Evolutionary conservation across 2,113 vertebrate genomes (phyloP), one percentile per base, ranked within the genome.

Genomic region (Kryptolebias marmoratus): DNA sequence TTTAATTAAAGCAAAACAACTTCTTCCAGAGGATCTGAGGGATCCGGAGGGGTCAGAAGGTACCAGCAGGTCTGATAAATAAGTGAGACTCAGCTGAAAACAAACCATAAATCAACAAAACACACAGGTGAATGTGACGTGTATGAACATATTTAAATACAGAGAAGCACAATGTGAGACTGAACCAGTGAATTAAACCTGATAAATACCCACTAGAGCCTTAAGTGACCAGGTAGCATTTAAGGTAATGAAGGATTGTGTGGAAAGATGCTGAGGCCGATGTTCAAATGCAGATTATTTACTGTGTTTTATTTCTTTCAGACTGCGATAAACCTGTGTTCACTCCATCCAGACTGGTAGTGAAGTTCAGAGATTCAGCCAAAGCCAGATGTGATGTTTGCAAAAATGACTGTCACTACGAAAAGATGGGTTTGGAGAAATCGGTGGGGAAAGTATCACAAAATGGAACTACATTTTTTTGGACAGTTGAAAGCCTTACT

Each of bases 401-500:
- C 36, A 2, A 53, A 18, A 11, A 11, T n/a, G 0, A 10, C n/a
- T 64, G 54, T 16, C 7, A 7, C 3, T 9, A 0, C 7, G 0
- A 0, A 0, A 0, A 0, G 1, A 30, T 0, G 2, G 10, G 0
- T 28, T 54, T 77, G 0, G 75, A 71, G 28, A 0, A 0, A 4
- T 0, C 49, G 39, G 4, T 15, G 4, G 75, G 75, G 28, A 0
- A 2, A 0, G 0, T 0, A 5, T 0, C 0, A 8, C 0, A 0
- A 4, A 66, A 15, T 42, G 54, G 28, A 59, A 65, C n/a, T 28
- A 58, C 13, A 1, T 0, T 59, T 0, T 9, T 0, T 0, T 77
- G 75, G 75, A 66, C 4, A 0, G 49, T 65, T 36, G 8, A 48
- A 11, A 5, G 2, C 0, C 5, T 61, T 8, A 77, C 28, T 22